These are phyloP conservation scores for Epizoanthus scotinus DNA, from an alignment of 92 coral and sea anemone genomes.

Conservation along the genomic window DNA sequence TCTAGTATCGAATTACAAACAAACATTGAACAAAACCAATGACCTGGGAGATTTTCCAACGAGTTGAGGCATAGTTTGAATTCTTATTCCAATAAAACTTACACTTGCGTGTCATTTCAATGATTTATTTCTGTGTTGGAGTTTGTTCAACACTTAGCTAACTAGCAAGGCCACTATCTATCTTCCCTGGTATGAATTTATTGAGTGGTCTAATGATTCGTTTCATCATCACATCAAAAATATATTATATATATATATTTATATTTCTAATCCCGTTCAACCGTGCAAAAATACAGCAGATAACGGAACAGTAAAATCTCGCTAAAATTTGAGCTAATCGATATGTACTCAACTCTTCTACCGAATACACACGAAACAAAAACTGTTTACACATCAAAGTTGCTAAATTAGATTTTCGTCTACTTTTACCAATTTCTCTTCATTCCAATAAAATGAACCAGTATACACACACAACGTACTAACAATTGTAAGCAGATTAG, in stretches of 20 bases:
- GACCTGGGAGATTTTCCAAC: no score
- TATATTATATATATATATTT: constrained; percentile 41
- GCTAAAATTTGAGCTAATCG: background rate
- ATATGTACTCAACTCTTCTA: background rate
- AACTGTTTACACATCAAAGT: background rate
- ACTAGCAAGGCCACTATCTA: background rate
- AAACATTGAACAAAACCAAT: no score
- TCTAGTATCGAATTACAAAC: no score
- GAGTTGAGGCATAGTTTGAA: no score
- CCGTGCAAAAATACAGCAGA: constrained; percentile 13
- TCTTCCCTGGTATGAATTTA: constrained; percentile 3
- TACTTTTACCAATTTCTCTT: background rate
- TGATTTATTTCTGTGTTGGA: no score
- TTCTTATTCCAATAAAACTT: no score
- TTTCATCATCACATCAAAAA: constrained; percentile 26
- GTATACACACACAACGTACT: no score
- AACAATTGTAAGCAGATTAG: background rate
- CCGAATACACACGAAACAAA: background rate
- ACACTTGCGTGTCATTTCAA: no score
- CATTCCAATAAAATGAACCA: background rate
- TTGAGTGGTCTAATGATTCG: background rate
- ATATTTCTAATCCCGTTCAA: constrained; percentile 26
- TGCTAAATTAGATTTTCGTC: background rate
- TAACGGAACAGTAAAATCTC: constrained; percentile 3
- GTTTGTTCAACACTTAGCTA: background rate